These are phyloP conservation scores for Plutella xylostella DNA, from an alignment of 2,888 invertebrate genomes.

Conservation along the genomic window DNA sequence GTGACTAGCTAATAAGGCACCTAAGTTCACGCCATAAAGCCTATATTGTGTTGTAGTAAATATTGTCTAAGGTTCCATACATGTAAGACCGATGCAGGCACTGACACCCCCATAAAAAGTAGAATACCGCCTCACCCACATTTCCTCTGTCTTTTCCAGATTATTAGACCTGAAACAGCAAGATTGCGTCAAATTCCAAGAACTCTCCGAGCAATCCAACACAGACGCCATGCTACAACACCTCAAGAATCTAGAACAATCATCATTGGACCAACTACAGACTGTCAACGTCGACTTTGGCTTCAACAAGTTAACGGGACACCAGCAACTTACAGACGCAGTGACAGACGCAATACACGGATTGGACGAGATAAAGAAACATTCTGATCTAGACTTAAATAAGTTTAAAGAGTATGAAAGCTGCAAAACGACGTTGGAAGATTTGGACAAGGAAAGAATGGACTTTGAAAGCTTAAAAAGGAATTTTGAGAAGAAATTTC, in stretches of 20 bases:
- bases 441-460: constrained; percentile 33
- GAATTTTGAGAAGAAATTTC: constrained; percentile 44
- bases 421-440: constrained; percentile 27
- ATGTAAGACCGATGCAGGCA: neutral
- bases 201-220: constrained; percentile 32
- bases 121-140: no score
- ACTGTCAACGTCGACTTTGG: constrained; percentile 52
- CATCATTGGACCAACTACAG: constrained; percentile 37
- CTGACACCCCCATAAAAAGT: no score
- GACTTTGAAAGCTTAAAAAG: constrained; percentile 38
- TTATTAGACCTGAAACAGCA: constrained; percentile 38
- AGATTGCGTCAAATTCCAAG: constrained; percentile 34
- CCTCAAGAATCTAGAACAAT: constrained; percentile 31
- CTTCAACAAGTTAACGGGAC: constrained; percentile 39
- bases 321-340: constrained; percentile 46
- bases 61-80: no score
- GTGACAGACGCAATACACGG: constrained; percentile 52
- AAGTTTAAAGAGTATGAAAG: constrained; percentile 42
- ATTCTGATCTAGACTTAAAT: constrained; percentile 37
- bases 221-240: constrained; percentile 28
- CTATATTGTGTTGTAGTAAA: no score
- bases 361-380: constrained; percentile 45
- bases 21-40: no score
- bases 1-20: no score
- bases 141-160: constrained; percentile 37